Evolutionary conservation across 2,888 invertebrate genomes (phyloP).

Genomic region (Microctonus brassicae): DNA sequence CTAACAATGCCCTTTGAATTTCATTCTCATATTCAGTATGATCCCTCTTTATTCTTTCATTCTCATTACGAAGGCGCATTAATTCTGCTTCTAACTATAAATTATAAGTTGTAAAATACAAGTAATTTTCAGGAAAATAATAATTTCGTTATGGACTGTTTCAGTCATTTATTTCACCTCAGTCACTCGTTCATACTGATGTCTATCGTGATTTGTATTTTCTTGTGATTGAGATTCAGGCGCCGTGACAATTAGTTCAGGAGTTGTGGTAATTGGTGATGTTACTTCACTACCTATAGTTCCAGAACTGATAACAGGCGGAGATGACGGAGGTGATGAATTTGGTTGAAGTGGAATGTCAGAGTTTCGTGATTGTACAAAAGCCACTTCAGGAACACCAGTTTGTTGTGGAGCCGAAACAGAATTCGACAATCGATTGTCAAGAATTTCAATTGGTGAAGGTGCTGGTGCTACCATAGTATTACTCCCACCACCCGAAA

Average conservation of each 20-base stretch:
- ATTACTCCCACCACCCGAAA: too few species aligned
- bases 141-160: too few species aligned
- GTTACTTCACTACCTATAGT: neutral
- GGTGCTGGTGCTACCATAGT: neutral
- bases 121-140: too few species aligned
- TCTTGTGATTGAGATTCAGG: neutral
- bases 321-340: neutral
- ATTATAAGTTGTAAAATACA: neutral
- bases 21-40: conserved; percentile 62
- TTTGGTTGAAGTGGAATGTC: neutral
- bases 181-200: neutral
- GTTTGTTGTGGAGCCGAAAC: neutral
- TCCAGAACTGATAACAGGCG: neutral
- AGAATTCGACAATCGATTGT: neutral
- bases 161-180: neutral
- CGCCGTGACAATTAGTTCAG: neutral
- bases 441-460: neutral
- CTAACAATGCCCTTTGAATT: conserved; percentile 62
- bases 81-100: conserved; percentile 58
- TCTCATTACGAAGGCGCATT: conserved; percentile 56
- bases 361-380: neutral
- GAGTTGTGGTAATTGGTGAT: neutral
- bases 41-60: conserved; percentile 59
- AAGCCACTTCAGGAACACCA: neutral
- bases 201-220: neutral